Evolutionary conservation across 2,113 vertebrate genomes (phyloP).

Genomic region (Leptosomus discolor): DNA sequence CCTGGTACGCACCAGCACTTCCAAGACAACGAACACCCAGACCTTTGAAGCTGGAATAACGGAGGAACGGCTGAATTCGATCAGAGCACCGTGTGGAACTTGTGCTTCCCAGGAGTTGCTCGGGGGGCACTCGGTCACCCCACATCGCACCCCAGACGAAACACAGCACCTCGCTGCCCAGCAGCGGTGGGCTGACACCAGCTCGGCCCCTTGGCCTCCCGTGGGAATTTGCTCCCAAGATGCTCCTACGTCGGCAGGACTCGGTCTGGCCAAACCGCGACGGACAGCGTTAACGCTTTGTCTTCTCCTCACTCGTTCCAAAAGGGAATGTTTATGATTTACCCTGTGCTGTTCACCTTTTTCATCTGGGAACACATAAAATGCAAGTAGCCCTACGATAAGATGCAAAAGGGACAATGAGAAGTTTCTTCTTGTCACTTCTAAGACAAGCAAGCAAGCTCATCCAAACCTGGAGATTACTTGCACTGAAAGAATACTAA

Average conservation of each 20-base stretch:
- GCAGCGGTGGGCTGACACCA: background rate
- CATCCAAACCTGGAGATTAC: background rate
- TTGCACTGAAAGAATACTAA: background rate
- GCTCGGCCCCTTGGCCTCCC: background rate
- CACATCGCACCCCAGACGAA: fast-evolving
- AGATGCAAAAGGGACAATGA: too few species aligned
- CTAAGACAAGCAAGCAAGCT: background rate
- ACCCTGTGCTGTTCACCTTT: background rate
- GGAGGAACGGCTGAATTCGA: background rate
- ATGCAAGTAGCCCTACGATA: background rate
- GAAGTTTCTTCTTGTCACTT: too few species aligned
- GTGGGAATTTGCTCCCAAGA: fast-evolving
- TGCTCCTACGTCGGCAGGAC: background rate
- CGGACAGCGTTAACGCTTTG: background rate
- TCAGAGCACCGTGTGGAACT: background rate
- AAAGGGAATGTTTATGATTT: background rate
- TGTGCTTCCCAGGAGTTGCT: background rate
- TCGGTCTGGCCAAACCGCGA: background rate
- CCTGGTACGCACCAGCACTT: background rate
- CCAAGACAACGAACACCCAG: background rate
- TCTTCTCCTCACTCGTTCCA: background rate
- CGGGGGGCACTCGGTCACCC: background rate
- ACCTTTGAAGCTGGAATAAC: background rate
- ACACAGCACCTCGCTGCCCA: background rate
- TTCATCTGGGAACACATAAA: background rate